Evolutionary conservation across 2,113 vertebrate species (phyloP).

Genomic region (Nibea albiflora): DNA sequence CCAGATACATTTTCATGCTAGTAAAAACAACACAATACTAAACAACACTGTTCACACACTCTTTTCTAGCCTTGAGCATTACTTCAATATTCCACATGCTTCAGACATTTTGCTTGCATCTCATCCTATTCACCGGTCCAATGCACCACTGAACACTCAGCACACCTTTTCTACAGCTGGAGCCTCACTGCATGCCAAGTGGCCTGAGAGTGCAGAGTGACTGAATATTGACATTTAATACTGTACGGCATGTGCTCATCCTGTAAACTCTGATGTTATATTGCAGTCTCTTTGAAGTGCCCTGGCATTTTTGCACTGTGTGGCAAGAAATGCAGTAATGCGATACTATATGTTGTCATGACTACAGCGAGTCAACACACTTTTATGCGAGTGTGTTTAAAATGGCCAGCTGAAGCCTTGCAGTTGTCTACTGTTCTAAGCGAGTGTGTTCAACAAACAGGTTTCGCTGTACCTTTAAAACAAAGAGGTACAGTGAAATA

Average conservation of each 20-base stretch:
- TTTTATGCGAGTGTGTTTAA: neutral
- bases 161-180: constrained; percentile 44
- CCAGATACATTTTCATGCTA: neutral
- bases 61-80: constrained; percentile 2
- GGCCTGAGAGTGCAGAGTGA: constrained; percentile 21
- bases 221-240: constrained; percentile 20
- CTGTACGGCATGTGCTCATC: neutral
- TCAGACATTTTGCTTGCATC: constrained; percentile 40
- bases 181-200: constrained; percentile 50
- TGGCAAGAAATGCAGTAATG: neutral
- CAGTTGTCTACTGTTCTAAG: neutral
- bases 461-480: constrained; percentile 36
- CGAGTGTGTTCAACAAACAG: neutral
- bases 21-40: neutral
- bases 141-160: constrained; percentile 42
- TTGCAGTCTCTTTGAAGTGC: neutral
- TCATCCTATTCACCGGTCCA: constrained; percentile 31
- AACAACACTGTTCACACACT: neutral
- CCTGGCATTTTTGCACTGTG: neutral
- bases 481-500: constrained; percentile 18
- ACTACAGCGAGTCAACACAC: neutral
- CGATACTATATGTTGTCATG: neutral
- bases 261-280: constrained; percentile 7
- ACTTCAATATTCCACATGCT: constrained; percentile 25
- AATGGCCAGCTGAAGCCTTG: neutral